A percentile compares a stretch with the other conserved stretches of the same genome.
Evolutionary conservation across 2,797 vertebrate genomes (phyloP).

Genomic region (Staurois parvus): DNA sequence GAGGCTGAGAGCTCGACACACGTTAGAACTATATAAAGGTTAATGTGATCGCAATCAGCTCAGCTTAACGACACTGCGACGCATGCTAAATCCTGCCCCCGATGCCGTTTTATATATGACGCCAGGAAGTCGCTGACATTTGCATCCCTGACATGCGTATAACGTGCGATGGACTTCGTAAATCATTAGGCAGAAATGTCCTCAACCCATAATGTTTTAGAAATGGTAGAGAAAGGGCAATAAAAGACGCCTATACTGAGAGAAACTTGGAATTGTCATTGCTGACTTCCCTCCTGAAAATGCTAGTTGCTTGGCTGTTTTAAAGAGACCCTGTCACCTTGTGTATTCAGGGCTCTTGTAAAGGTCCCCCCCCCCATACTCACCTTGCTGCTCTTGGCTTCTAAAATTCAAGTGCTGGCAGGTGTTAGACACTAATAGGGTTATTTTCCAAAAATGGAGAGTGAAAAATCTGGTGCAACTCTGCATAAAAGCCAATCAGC

Average conservation of each 20-base stretch:
- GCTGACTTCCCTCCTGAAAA: not conserved
- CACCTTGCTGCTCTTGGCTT: too few species aligned
- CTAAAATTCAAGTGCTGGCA: too few species aligned
- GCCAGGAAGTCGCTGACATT: slow-evolving; percentile 8
- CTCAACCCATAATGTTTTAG: not conserved
- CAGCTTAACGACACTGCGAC: slow-evolving; percentile 33
- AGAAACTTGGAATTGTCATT: not conserved
- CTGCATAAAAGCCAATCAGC: too few species aligned
- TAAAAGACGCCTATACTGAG: not conserved
- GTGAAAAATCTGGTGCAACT: too few species aligned
- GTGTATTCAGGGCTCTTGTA: too few species aligned
- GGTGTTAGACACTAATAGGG: too few species aligned
- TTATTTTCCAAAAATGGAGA: too few species aligned
- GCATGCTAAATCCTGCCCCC: slow-evolving; percentile 17
- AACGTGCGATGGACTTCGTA: not conserved
- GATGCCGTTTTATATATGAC: not conserved
- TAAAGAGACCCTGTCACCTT: too few species aligned
- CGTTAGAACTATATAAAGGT: slow-evolving; percentile 49
- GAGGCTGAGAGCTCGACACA: slow-evolving; percentile 37
- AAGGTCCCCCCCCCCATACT: too few species aligned
- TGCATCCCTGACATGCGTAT: slow-evolving; percentile 5
- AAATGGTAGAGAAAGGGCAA: not conserved
- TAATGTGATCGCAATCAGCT: slow-evolving; percentile 42
- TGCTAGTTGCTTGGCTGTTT: not conserved
- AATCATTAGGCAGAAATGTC: not conserved